Percentiles rank a stretch among this genome's conserved stretches.
These are phyloP conservation scores for Thamnophis elegans DNA, from an alignment of 2,797 vertebrate species.

Conservation along the genomic window DNA sequence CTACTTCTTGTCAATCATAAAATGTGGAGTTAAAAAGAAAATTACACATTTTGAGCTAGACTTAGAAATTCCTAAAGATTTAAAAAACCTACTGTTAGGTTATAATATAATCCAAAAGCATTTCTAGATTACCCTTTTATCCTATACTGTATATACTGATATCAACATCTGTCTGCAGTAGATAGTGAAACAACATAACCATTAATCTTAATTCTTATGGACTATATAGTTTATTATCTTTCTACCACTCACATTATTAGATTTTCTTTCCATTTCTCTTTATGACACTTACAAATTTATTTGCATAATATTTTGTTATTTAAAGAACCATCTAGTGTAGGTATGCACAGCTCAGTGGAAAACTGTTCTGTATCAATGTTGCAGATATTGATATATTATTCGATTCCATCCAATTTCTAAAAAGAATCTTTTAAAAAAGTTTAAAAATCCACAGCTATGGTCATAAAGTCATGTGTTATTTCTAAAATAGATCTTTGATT, in stretches of 20 bases:
- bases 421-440: background rate
- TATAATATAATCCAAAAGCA: background rate
- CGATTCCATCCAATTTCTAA: background rate
- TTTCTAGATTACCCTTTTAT: background rate
- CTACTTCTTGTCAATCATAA: constrained; percentile 3
- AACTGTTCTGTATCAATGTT: background rate
- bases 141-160: background rate
- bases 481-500: background rate
- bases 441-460: background rate
- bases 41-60: background rate
- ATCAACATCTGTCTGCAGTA: background rate
- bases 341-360: background rate
- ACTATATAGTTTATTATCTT: constrained; percentile 1
- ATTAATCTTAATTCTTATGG: background rate
- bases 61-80: background rate
- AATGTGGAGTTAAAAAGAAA: background rate
- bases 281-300: background rate
- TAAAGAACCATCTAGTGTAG: background rate
- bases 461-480: background rate
- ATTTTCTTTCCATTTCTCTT: background rate
- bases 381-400: background rate
- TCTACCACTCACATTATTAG: background rate
- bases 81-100: background rate
- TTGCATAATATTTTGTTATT: background rate
- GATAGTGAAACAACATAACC: background rate